A percentile compares a stretch with the other conserved stretches of the same genome.
Evolutionary conservation across 2,113 vertebrate species (phyloP).

Genomic region (Pleuronectes platessa): DNA sequence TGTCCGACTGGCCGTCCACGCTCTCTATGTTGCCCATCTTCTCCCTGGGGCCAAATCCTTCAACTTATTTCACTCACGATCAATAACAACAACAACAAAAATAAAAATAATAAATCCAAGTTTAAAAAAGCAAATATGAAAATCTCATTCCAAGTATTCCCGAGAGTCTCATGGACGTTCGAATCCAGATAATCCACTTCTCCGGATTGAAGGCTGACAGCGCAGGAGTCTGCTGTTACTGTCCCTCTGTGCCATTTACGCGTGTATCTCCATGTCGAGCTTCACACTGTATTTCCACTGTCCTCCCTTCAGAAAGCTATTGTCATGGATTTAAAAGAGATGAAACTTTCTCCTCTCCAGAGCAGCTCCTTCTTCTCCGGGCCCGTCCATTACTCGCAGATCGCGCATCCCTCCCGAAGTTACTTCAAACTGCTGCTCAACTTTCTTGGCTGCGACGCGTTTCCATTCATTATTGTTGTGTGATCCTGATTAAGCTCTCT

Average conservation of each 20-base stretch:
- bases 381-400: slow-evolving; percentile 76
- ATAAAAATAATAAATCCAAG: not conserved
- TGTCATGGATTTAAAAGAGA: slow-evolving; percentile 57
- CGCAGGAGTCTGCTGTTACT: slow-evolving; percentile 30
- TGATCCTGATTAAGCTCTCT: slow-evolving; percentile 70
- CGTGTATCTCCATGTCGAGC: slow-evolving; percentile 7
- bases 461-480: slow-evolving; percentile 84
- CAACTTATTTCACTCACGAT: slow-evolving; percentile 29
- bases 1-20: slow-evolving; percentile 87
- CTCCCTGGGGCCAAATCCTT: not conserved
- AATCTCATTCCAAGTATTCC: slow-evolving; percentile 30
- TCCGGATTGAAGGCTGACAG: slow-evolving; percentile 45
- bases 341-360: slow-evolving; percentile 57
- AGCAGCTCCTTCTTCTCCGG: slow-evolving; percentile 42
- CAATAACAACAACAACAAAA: not conserved
- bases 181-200: slow-evolving; percentile 52
- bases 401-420: slow-evolving; percentile 47
- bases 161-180: slow-evolving; percentile 36
- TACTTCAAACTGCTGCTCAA: slow-evolving; percentile 61
- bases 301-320: slow-evolving; percentile 35
- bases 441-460: slow-evolving; percentile 75
- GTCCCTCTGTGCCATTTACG: slow-evolving; percentile 65
- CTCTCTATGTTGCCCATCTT: slow-evolving; percentile 95
- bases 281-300: slow-evolving; percentile 49
- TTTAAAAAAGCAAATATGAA: not conserved